Evolutionary conservation across 2,797 vertebrate genomes (phyloP), one percentile per base, ranked within the genome.

Genomic region (Choloepus didactylus): DNA sequence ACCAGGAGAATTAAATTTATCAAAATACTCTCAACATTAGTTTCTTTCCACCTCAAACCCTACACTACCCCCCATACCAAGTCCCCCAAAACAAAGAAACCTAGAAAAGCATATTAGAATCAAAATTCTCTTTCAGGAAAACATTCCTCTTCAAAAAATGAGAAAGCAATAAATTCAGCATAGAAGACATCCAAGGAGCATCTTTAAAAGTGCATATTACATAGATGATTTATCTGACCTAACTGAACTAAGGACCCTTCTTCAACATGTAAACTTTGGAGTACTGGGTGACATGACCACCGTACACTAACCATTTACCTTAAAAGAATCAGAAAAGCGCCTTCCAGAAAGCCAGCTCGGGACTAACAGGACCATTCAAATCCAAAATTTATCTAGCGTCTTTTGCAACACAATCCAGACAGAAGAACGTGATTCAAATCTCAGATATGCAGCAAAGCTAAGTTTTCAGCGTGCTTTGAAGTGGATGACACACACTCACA

Each of bases 351-450:
- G 70, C 72, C 80, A 93, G 25, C 72, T 0, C 73, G 64, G 62
- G 82, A 77, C 62, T 62, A 91, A 93, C 6, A 79, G 83, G 25
- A 49, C 77, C 56, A 66, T 94, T 96, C 80, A 95, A 64, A 87
- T 75, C 87, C 81, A 95, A 92, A 54, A 89, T 89, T 73, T 91
- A 95, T 91, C 93, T 95, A 72, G 83, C 54, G 27, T 59, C 62
- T 96, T 95, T 64, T 95, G 82, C 46, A 96, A 96, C 67, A 91
- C n/a, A 94, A 93, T 89, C 87, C 73, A 92, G 80, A 86, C 59
- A 79, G 87, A 94, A 89, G 93, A 96, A 89, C 79, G 84, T 90
- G 93, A 97, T 88, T 95, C 87, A 44, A 51, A 85, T 79, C 94
- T 95, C 87, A 92, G 77, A 79, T 79, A 89, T 56, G 72, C 62